Evolutionary conservation across 2,113 vertebrate genomes (phyloP), one percentile per base, ranked within the genome.

Genomic region (Stictonetta naevosa): DNA sequence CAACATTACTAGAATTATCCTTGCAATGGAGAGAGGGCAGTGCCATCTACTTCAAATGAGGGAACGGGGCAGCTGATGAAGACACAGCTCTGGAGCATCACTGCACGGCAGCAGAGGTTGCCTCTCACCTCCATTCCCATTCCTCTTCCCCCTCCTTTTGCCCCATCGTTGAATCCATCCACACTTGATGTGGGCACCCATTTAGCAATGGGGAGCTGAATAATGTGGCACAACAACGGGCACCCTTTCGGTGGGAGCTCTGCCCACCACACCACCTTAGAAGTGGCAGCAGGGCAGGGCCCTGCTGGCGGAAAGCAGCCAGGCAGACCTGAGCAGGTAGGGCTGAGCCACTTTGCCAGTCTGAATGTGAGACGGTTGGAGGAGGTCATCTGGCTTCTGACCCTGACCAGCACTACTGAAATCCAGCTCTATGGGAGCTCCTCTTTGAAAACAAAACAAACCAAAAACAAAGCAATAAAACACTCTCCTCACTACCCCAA

Each of bases 181-280:
- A 0, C 10, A 13, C 17, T 6, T 16, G 8, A 13, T 0, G 2
- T 7, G 4, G 66, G 11, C 38, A 12, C 34, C 11, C 62, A 2
- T 11, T 44, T 17, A 17, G 56, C 23, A 44, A 52, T 5, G n/a
- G 52, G 40, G 52, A 55, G 19, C 10, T 44, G 68, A 83, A n/a
- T 31, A 23, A 44, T 0, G 3, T 4, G 7, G 13, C 53, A 10
- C 50, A 71, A 50, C n/a, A 92, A 7, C 53, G 29, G 63, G 42
- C 58, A 68, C 31, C 2, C 28, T 53, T 68, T n/a, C 60, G 63
- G 4, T 33, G 36, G 28, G 17, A 14, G 11, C 18, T 28, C 63
- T 82, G 42, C 18, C 16, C 63, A 28, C 50, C 64, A 59, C 11
- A 5, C 64, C 31, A 1, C 63, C 19, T 23, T 1, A 42, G 64